phyloP scores from a whole-genome alignment of 2,797 vertebrate species.

The Artibeus jamaicensis region DNA sequence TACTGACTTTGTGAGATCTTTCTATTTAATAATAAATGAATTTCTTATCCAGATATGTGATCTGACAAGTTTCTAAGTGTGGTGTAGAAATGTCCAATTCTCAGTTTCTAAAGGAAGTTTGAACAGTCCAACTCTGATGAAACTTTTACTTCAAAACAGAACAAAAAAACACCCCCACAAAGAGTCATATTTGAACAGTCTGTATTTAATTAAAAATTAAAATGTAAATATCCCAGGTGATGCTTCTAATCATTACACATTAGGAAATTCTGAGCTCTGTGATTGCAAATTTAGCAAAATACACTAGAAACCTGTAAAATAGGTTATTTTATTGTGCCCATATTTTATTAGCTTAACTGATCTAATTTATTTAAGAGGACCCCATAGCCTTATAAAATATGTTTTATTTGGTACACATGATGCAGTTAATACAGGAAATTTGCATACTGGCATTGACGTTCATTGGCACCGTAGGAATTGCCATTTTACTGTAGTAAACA shows the following conservation, averaged over 20 bases:
- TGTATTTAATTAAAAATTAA: conserved; percentile 56
- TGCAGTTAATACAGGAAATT: conserved; percentile 16
- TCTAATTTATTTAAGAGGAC: conserved; percentile 53
- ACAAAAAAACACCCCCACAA: neutral
- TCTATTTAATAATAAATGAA: neutral
- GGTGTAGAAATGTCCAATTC: neutral
- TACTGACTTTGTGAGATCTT: neutral
- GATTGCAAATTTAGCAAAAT: conserved; percentile 55
- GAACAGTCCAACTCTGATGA: neutral
- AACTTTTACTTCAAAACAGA: conserved; percentile 15
- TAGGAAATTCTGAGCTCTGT: conserved; percentile 6
- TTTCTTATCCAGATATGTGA: neutral
- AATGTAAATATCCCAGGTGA: conserved; percentile 47
- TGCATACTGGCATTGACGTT: neutral
- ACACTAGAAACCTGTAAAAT: conserved; percentile 51
- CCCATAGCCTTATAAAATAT: conserved; percentile 32
- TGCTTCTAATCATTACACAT: conserved; percentile 50
- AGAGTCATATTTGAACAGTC: conserved; percentile 48
- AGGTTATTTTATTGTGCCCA: conserved; percentile 55
- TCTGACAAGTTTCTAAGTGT: neutral
- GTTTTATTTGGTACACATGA: conserved; percentile 32
- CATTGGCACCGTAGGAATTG: neutral
- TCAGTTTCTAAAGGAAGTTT: neutral
- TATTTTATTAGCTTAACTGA: conserved; percentile 63
- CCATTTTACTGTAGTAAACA: neutral